Base-by-base conservation (phyloP, 2,797 vertebrate species). In the Xenops minutus region DNA sequence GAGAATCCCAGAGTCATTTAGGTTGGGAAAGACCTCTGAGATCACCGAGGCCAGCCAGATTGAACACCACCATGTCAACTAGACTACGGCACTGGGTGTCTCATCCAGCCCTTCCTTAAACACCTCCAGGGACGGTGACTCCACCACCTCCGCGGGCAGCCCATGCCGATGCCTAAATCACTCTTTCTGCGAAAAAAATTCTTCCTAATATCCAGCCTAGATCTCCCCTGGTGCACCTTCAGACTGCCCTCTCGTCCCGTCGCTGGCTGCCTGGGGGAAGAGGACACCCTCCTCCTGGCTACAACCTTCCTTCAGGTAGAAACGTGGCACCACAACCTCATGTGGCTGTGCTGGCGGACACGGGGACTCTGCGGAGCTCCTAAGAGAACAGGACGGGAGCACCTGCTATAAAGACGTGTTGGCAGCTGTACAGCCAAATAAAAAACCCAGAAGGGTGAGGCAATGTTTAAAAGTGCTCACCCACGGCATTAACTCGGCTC, bases 341-440 rank as follows among this genome's bases (percentile, higher is more conserved):
- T 6, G 41, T 11, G 56, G 41, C 54, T 32, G 13, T 32, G 0
- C 43, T 41, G 6, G 19, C 5, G 22, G 19, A 14, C 39, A 10
- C 4, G 1, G 0, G 23, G 66, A 6, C 24, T 15, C 48, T 27
- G 59, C 4, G 1, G 8, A 22, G 20, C 37, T 44, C 51, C 17
- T 2, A 0, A 13, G 13, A 36, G 23, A 46, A 14, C 27, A 43
- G 24, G 18, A 17, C 10, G 13, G 3, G 2, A 59, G 22, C 44
- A n/a, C 10, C 52, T 39, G 34, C 46, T 27, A 2, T 11, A 7
- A 32, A 26, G 48, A 5, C 1, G 2, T 0, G 23, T 0, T 27
- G 21, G 37, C 55, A 30, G 44, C 17, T 34, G 20, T 9, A 9
- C 8, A 9, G 37, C 30, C n/a, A 18, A 43, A 39, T 30, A 24